Evolutionary conservation across 92 coral and sea anemone genomes (phyloP).

Genomic region (Umimayanthus kanabou): DNA sequence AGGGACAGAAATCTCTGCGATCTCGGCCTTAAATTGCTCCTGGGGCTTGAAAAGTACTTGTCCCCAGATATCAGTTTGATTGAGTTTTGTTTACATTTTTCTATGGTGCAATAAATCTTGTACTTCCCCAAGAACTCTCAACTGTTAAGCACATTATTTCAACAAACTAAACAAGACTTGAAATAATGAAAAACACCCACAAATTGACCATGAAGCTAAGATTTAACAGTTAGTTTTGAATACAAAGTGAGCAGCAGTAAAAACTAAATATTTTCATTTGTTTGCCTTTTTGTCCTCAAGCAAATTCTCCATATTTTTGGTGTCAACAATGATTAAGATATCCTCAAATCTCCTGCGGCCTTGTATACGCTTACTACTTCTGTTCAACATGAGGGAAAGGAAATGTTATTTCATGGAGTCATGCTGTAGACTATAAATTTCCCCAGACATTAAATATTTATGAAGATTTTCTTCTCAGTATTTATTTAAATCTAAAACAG

Average conservation of each 20-base stretch:
- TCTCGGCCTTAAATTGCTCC: neutral
- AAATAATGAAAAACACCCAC: neutral
- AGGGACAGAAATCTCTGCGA: no score
- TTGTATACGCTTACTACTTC: neutral
- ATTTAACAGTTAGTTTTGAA: neutral
- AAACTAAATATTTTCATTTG: neutral
- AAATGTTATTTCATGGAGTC: neutral
- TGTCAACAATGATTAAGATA: neutral
- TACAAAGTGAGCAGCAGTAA: neutral
- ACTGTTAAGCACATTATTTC: neutral
- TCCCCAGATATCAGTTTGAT: neutral
- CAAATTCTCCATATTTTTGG: neutral
- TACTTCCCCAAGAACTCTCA: neutral
- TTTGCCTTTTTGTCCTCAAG: neutral
- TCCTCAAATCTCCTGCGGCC: slow-evolving; percentile 1
- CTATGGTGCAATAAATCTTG: neutral
- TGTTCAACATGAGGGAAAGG: neutral
- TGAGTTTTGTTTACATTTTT: slow-evolving; percentile 15
- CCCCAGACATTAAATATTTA: neutral
- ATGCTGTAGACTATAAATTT: neutral
- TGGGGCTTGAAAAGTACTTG: neutral
- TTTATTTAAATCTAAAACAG: neutral
- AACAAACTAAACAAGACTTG: neutral
- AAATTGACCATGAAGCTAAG: neutral
- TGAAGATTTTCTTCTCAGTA: neutral